These are phyloP conservation scores for Condylura cristata DNA, from an alignment of 2,113 vertebrate species.

Conservation along the genomic window DNA sequence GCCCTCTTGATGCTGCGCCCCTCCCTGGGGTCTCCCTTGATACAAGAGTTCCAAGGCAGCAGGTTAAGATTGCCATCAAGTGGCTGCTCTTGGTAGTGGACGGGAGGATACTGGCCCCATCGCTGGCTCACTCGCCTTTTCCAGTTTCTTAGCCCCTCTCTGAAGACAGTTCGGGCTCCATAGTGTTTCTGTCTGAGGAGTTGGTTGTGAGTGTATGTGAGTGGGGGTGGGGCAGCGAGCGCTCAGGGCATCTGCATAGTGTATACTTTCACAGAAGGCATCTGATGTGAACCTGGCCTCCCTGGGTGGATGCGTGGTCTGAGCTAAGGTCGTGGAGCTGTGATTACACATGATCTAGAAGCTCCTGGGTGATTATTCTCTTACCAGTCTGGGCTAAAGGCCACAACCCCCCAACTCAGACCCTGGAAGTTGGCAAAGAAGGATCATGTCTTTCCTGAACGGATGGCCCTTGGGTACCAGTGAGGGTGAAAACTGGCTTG, in stretches of 20 bases:
- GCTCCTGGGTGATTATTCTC: neutral
- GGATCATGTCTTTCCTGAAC: neutral
- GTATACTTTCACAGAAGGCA: neutral
- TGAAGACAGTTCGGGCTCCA: neutral
- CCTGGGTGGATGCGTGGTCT: neutral
- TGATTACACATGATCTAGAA: neutral
- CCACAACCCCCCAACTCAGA: neutral
- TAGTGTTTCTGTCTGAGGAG: neutral
- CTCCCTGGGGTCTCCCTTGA: constrained; percentile 12
- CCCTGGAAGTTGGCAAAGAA: neutral
- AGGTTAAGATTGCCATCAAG: constrained; percentile 80
- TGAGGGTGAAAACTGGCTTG: neutral
- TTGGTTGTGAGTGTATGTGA: neutral
- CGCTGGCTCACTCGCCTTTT: neutral
- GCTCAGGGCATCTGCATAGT: fast-evolving
- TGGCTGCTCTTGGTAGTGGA: constrained; percentile 76
- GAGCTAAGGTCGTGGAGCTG: neutral
- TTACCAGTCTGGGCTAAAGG: neutral
- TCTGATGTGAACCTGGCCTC: neutral
- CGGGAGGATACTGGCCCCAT: neutral
- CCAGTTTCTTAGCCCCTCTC: neutral
- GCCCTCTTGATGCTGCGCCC: neutral
- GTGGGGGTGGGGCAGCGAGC: neutral
- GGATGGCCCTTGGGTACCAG: neutral
- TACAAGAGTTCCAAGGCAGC: constrained; percentile 74